Evolutionary conservation across 2,797 vertebrate species (phyloP).

Genomic region (Carduelis carduelis): DNA sequence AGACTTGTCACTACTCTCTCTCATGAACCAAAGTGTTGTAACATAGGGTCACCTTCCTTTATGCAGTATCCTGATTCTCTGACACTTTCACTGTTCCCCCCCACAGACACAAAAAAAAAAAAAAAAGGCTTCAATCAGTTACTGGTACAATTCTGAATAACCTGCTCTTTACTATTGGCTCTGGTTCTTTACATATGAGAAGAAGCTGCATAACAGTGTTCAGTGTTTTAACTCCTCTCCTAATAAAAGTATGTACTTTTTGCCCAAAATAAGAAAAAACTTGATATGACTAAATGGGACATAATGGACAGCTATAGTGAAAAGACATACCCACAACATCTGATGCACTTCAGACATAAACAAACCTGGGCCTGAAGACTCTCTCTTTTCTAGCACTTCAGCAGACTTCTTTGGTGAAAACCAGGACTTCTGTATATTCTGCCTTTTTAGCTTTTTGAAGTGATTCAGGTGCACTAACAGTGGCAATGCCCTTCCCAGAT

Average conservation of each 20-base stretch:
- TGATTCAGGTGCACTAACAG: background rate
- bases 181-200: background rate
- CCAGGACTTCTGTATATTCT: background rate
- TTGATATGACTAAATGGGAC: background rate
- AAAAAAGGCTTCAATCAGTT: background rate
- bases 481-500: background rate
- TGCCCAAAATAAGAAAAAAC: background rate
- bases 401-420: background rate
- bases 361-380: background rate
- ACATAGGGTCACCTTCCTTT: background rate
- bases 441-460: background rate
- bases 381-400: background rate
- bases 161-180: background rate
- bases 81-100: background rate
- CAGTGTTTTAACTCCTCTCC: background rate
- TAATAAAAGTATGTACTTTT: background rate
- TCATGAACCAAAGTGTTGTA: background rate
- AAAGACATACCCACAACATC: constrained; percentile 27
- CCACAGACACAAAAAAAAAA: background rate
- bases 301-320: constrained; percentile 3
- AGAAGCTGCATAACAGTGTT: background rate
- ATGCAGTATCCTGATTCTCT: background rate
- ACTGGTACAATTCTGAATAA: background rate
- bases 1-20: background rate
- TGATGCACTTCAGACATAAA: constrained; percentile 6